Evolutionary conservation across 2,888 invertebrate genomes (phyloP).

Genomic region (Pseudeuparius sepicola): DNA sequence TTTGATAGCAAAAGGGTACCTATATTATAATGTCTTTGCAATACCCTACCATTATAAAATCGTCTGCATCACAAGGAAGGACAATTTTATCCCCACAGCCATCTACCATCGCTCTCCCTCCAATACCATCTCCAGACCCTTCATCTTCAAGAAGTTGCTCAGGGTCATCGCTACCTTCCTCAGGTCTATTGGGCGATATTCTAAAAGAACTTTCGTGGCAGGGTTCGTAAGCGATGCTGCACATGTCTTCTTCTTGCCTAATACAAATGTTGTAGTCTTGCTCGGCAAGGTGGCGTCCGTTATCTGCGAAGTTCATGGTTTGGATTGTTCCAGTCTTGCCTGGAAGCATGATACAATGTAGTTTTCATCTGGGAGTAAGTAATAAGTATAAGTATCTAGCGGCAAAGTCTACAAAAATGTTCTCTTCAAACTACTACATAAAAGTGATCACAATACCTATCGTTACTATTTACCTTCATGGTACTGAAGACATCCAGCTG

Average conservation of each 20-base stretch:
- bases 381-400: no score
- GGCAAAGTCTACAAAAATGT: no score
- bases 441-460: no score
- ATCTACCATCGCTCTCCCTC: constrained; percentile 9
- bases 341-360: constrained; percentile 13
- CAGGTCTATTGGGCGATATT: constrained; percentile 46
- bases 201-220: constrained; percentile 69
- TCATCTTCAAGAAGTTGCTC: no score
- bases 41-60: constrained; percentile 58
- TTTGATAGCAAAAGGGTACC: no score
- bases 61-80: constrained; percentile 76
- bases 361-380: constrained; percentile 2
- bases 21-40: no score
- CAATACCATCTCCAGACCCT: constrained; percentile 33
- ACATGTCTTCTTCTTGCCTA: constrained; percentile 57
- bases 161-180: constrained; percentile 10
- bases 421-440: no score
- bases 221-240: constrained; percentile 65
- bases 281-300: constrained; percentile 68
- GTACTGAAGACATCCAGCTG: constrained; percentile 69
- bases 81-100: constrained; percentile 63
- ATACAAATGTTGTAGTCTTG: constrained; percentile 73
- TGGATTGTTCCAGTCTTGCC: constrained; percentile 47
- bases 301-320: constrained; percentile 74
- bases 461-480: constrained; percentile 45